phyloP scores from a whole-genome alignment of 1,140 invertebrate genomes.

The Hylaeus anthracinus region DNA sequence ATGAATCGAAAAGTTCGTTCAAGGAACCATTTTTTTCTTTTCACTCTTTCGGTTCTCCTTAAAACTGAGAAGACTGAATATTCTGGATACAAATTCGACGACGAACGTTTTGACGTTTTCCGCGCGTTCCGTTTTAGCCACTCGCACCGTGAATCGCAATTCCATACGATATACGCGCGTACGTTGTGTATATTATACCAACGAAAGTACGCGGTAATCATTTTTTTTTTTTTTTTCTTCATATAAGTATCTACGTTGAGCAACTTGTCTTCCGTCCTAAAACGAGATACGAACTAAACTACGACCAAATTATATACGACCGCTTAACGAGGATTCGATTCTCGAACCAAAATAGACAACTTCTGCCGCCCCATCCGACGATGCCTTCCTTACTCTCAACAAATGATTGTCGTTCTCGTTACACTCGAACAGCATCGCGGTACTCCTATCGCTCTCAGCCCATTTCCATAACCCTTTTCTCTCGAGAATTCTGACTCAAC shows the following conservation, averaged over 20 bases:
- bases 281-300: constrained; percentile 51
- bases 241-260: constrained; percentile 77
- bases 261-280: constrained; percentile 66
- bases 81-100: neutral
- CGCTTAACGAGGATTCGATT: constrained; percentile 26
- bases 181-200: neutral
- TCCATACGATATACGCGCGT: neutral
- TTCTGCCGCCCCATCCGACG: neutral
- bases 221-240: neutral
- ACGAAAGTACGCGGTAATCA: constrained; percentile 25
- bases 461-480: neutral
- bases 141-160: constrained; percentile 33
- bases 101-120: neutral
- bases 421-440: constrained; percentile 20
- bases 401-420: constrained; percentile 44
- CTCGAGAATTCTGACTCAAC: constrained; percentile 29
- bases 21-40: no score
- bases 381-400: constrained; percentile 16
- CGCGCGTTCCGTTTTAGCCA: neutral
- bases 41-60: neutral
- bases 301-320: constrained; percentile 46
- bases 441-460: no score
- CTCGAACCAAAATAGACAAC: constrained; percentile 25
- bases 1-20: no score
- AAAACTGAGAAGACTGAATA: neutral